These are phyloP conservation scores for Blomia tropicalis DNA, from an alignment of 2,888 invertebrate species.

Conservation along the genomic window DNA sequence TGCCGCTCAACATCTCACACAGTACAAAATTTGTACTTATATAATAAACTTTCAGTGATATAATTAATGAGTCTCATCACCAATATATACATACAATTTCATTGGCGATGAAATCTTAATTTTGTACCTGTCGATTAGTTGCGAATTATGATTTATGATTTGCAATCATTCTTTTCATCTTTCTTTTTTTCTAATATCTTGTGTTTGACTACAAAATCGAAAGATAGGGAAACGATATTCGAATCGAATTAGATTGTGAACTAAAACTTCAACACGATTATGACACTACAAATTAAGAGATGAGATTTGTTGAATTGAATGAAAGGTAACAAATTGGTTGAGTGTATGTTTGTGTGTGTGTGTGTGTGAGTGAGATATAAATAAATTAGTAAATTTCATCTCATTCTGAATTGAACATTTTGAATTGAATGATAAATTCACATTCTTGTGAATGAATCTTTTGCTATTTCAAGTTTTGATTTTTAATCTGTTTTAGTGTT, in stretches of 20 bases:
- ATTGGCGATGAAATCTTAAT: conserved; percentile 15
- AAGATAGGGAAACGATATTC: background rate
- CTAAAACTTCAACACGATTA: background rate
- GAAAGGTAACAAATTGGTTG: no score
- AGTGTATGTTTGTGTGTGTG: no score
- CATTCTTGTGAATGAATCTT: background rate
- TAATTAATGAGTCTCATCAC: background rate
- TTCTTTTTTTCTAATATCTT: no score
- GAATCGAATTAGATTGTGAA: background rate
- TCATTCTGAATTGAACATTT: background rate
- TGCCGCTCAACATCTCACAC: no score
- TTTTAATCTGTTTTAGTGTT: no score
- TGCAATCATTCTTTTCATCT: background rate
- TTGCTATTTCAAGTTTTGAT: background rate
- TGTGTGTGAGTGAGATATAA: no score
- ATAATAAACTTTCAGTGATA: background rate
- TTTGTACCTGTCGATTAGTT: conserved; percentile 12
- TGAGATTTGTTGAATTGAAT: background rate
- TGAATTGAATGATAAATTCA: background rate
- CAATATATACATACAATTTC: background rate
- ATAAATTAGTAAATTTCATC: no score
- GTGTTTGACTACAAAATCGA: background rate
- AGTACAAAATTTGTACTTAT: no score
- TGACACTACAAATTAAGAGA: background rate
- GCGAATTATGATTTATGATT: conserved; percentile 11